A percentile compares a stretch with the other conserved stretches of the same genome.
These are phyloP conservation scores for Drosophila ambigua DNA, from an alignment of 1,140 invertebrate genomes.

Conservation along the genomic window DNA sequence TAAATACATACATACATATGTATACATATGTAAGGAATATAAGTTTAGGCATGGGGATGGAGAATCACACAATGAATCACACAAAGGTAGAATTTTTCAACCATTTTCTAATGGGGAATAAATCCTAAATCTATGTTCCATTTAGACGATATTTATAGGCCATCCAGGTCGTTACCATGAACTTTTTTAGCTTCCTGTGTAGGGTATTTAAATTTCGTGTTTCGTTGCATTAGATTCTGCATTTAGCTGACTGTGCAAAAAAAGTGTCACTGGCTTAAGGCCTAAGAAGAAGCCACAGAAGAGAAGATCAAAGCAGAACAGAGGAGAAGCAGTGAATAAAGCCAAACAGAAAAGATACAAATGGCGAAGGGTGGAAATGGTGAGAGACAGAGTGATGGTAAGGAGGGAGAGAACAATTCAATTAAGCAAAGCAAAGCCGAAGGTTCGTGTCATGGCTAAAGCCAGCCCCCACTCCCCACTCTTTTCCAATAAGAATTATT, in stretches of 20 bases:
- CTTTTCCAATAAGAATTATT: no score
- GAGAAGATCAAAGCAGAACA: constrained; percentile 54
- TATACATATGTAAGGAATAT: no score
- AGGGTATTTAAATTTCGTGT: neutral
- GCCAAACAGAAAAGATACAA: constrained; percentile 32
- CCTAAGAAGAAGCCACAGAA: constrained; percentile 62
- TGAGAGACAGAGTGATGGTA: neutral
- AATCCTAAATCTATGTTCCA: no score
- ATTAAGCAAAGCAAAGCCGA: neutral
- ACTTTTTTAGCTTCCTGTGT: neutral
- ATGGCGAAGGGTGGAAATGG: neutral
- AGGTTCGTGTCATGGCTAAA: constrained; percentile 38
- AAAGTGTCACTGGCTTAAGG: constrained; percentile 54
- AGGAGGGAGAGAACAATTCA: no score
- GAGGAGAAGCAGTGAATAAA: constrained; percentile 5
- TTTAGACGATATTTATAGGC: no score
- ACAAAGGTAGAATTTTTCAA: no score
- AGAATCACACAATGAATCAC: no score
- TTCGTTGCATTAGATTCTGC: neutral
- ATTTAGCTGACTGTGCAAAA: constrained; percentile 27
- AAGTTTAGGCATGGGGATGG: no score
- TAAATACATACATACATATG: no score
- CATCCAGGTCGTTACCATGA: no score
- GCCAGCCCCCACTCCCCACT: no score
- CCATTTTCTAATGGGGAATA: no score